Conservation (phyloP, 1,140 invertebrate species). For the Trissolcus basalis region DNA sequence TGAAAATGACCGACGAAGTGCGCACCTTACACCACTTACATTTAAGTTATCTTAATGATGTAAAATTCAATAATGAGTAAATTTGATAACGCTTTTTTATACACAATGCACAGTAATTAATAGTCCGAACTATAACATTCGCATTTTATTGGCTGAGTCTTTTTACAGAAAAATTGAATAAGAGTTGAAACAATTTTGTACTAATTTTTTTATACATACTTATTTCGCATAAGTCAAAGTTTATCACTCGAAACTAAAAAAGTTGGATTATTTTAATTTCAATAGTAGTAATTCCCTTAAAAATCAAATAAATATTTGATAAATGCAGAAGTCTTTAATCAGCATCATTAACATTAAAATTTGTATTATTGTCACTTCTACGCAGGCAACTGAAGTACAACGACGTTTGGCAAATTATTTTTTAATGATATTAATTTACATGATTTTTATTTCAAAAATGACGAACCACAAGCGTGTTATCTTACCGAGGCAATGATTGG, state of each 20-base stretch:
- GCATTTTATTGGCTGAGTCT: constrained; percentile 17
- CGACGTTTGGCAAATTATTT: constrained; percentile 12
- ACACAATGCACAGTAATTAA: constrained; percentile 31
- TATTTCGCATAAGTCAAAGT: constrained; percentile 6
- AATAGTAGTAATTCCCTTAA: no score
- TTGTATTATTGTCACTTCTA: constrained; percentile 47
- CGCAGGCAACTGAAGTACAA: constrained; percentile 26
- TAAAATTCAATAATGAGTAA: constrained; percentile 16
- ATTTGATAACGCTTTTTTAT: constrained; percentile 48
- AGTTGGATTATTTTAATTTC: no score
- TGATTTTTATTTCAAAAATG: constrained; percentile 8
- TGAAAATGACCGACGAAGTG: constrained; percentile 22
- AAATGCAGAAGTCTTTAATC: constrained; percentile 14
- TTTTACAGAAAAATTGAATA: constrained; percentile 47
- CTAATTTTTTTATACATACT: constrained; percentile 31
- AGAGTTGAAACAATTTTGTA: constrained; percentile 13
- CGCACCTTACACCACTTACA: constrained; percentile 43
- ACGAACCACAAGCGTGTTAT: constrained; percentile 24
- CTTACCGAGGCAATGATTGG: constrained; percentile 32
- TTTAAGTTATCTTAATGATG: constrained; percentile 33
- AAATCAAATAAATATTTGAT: neutral
- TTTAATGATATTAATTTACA: neutral
- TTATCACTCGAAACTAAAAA: no score
- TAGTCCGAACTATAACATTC: constrained; percentile 13
- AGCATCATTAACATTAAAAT: constrained; percentile 21